Base-by-base conservation (phyloP, 2,888 invertebrate genomes). In the Eucera pruinosa region DNA sequence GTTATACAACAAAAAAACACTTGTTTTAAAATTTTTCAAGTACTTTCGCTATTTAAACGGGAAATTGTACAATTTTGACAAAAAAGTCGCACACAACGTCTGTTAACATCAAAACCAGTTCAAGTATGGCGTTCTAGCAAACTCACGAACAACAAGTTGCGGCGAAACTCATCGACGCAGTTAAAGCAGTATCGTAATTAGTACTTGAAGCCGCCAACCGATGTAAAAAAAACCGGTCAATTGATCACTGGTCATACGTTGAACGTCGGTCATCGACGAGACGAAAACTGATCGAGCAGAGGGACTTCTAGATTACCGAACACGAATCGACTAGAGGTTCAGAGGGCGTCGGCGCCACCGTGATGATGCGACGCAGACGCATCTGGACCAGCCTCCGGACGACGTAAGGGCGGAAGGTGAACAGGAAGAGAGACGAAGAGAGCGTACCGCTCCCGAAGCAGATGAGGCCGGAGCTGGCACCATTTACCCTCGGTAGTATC, bases 271-370 rank as follows among this genome's bases (percentile, higher is more conserved):
- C 25, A 57, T 58, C 57, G 39, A 33, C 62, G 60, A 58, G 50
- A 20, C 43, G 58, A 45, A 62, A 57, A 65, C 20, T 11, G 65
- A 48, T 20, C 54, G 57, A 60, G 82, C 25, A 54, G 18, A 47
- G 71, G 57, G 67, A 61, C 48, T 54, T 62, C 41, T 58, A 58
- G 50, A 58, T 36, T 65, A 52, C 39, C 60, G 67, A 66, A 69
- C 48, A 69, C 41, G 67, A 61, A 78, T 84, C 81, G 73, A 83
- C 70, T 68, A 54, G 48, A 50, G 45, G 52, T n/a, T 62, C 25
- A 23, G 67, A 83, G 76, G 74, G 83, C 84, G 83, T 84, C 84
- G 84, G 84, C 85, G 84, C 83, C 85, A 85, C 83, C 70, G 64
- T 64, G 41, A 20, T 70, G 66, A 3, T 41, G 47, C 60, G 73